Evolutionary conservation across 2,888 invertebrate species (phyloP), one percentile per base, ranked within the genome.

Genomic region (Phyllotreta cruciferae): DNA sequence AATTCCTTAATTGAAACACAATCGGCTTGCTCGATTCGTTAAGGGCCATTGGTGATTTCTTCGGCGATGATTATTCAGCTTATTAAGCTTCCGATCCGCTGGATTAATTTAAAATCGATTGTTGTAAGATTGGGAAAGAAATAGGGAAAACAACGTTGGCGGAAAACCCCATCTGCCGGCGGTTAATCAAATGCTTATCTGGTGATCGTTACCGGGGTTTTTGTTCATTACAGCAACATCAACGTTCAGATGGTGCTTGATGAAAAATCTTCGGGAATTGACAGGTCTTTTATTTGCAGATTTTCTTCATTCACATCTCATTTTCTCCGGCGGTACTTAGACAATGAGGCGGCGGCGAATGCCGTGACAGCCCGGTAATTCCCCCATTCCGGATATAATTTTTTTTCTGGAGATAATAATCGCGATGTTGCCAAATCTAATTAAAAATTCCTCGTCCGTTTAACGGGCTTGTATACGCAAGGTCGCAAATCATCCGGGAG

Each of bases 261-360:
- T 81, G 81, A 81, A 81, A 81, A 81, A 81, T 80, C 80, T 79
- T 73, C 69, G 75, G 77, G 76, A 81, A 81, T 79, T 81, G 81
- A 81, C 81, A 79, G 79, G 74, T 74, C 80, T 78, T 80, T 80
- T 81, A 80, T 81, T 80, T 79, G 80, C 77, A 79, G 80, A 80
- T 80, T 80, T 80, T 77, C 77, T 74, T 79, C 78, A 77, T 79
- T 79, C 80, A 79, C 79, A 80, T 80, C 80, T 79, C 80, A 80
- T 81, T 80, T 79, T 79, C 80, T 77, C 75, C 72, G 3, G 74
- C 74, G 73, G 71, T 72, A 73, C 78, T 78, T 79, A 80, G 69
- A 71, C 71, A 71, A 71, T 71, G 70, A 67, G 68, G 68, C 66
- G 68, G 64, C 67, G 66, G 62, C 56, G 63, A 63, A 60, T 66